A percentile compares a stretch with the other conserved stretches of the same genome.
phyloP scores from a whole-genome alignment of 2,888 invertebrate genomes.

The Diarsia brunnea region DNA sequence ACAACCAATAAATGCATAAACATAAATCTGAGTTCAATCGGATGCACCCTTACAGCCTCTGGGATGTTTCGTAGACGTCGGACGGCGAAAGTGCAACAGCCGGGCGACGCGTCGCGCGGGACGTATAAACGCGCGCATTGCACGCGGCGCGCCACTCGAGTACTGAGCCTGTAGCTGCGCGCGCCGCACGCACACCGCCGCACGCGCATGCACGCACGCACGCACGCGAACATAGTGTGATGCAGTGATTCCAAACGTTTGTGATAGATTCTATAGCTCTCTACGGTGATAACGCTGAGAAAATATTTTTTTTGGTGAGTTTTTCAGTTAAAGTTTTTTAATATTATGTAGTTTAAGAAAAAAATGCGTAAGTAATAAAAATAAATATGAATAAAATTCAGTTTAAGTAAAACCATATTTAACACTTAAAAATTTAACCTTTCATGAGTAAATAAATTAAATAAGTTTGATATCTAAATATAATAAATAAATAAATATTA shows the following conservation, averaged over 20 bases:
- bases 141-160: constrained; percentile 83
- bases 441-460: too few relatives aligned
- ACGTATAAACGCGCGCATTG: constrained; percentile 83
- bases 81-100: constrained; percentile 86
- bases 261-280: constrained; percentile 59
- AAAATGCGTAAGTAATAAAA: background rate
- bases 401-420: background rate
- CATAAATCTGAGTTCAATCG: constrained; percentile 34
- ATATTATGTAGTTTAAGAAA: background rate
- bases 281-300: constrained; percentile 64
- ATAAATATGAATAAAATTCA: too few relatives aligned
- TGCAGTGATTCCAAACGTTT: constrained; percentile 69
- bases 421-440: background rate
- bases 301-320: constrained; percentile 73
- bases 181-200: constrained; percentile 74
- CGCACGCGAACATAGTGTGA: constrained; percentile 66
- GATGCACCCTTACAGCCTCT: constrained; percentile 63
- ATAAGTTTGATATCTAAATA: background rate
- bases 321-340: constrained; percentile 12
- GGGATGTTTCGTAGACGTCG: constrained; percentile 62
- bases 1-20: constrained; percentile 45
- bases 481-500: background rate
- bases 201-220: constrained; percentile 68
- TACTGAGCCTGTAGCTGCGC: constrained; percentile 76
- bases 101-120: constrained; percentile 74